A percentile compares a stretch with the other conserved stretches of the same genome.
Conservation (phyloP, 2,797 vertebrate genomes). For the Denticeps clupeoides region DNA sequence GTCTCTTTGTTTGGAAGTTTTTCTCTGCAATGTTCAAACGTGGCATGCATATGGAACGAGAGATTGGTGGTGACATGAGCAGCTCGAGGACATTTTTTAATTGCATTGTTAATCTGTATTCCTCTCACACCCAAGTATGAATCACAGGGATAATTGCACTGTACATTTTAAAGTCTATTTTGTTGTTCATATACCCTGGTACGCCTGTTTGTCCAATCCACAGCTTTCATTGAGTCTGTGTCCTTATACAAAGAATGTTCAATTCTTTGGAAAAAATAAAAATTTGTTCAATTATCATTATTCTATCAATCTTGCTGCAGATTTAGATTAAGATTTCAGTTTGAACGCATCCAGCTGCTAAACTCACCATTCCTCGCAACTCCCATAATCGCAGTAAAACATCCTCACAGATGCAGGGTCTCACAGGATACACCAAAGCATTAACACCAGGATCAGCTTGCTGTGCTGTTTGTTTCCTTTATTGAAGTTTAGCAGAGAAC, state of each 20-base stretch:
- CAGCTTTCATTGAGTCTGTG: too few species aligned
- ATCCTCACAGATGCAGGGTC: constrained; percentile 40
- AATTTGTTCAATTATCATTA: too few species aligned
- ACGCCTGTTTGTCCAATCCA: too few species aligned
- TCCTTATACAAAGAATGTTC: too few species aligned
- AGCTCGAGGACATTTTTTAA: constrained; percentile 1
- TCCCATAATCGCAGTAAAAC: constrained; percentile 32
- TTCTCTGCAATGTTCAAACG: constrained; percentile 1
- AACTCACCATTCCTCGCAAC: constrained; percentile 19
- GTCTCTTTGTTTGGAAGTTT: too few species aligned
- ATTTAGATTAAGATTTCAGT: too few species aligned
- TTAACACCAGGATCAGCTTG: not conserved
- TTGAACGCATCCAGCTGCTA: not conserved
- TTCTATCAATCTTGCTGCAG: too few species aligned
- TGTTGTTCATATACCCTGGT: too few species aligned
- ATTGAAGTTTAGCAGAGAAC: too few species aligned
- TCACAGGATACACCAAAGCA: constrained; percentile 29
- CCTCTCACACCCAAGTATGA: constrained; percentile 10
- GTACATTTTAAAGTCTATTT: constrained; percentile 17
- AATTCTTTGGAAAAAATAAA: too few species aligned
- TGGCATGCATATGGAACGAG: not conserved
- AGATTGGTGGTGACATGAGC: not conserved
- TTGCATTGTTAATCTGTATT: constrained; percentile 2
- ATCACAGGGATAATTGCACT: not conserved
- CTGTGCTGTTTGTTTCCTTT: not conserved